A percentile compares a stretch with the other conserved stretches of the same genome.
These are phyloP conservation scores for Leptodactylus fuscus DNA, from an alignment of 2,113 vertebrate genomes.

Conservation along the genomic window DNA sequence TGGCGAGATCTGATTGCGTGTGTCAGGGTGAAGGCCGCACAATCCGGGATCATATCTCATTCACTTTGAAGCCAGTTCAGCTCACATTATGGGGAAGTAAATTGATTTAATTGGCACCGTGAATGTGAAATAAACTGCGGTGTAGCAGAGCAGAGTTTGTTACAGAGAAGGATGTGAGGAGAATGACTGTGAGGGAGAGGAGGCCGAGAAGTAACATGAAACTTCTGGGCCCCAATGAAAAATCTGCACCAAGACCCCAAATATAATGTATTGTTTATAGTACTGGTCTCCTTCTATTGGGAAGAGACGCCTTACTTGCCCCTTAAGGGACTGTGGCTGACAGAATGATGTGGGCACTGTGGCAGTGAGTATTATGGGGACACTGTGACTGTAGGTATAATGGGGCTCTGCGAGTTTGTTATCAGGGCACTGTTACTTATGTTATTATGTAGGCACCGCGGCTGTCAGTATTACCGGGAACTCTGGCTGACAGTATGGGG, in stretches of 20 bases:
- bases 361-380: not conserved
- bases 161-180: no score
- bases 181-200: no score
- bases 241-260: no score
- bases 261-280: no score
- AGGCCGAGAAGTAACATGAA: no score
- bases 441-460: not conserved
- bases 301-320: no score
- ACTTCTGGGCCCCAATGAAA: no score
- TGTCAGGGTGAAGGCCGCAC: constrained; percentile 77
- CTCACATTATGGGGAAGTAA: constrained; percentile 64
- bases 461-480: constrained; percentile 61
- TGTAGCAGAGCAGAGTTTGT: no score
- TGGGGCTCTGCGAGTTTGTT: no score
- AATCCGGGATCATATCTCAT: constrained; percentile 80
- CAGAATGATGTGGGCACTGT: not conserved
- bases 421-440: not conserved
- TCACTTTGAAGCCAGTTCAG: constrained; percentile 75
- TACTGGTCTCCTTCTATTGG: no score
- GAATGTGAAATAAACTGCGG: no score
- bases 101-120: no score
- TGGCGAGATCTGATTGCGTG: constrained; percentile 76
- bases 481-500: constrained; percentile 59
- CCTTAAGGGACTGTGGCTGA: constrained; percentile 65
- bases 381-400: not conserved